phyloP scores from a whole-genome alignment of 2,797 vertebrate genomes.

The Mormyrus hasselquistii region DNA sequence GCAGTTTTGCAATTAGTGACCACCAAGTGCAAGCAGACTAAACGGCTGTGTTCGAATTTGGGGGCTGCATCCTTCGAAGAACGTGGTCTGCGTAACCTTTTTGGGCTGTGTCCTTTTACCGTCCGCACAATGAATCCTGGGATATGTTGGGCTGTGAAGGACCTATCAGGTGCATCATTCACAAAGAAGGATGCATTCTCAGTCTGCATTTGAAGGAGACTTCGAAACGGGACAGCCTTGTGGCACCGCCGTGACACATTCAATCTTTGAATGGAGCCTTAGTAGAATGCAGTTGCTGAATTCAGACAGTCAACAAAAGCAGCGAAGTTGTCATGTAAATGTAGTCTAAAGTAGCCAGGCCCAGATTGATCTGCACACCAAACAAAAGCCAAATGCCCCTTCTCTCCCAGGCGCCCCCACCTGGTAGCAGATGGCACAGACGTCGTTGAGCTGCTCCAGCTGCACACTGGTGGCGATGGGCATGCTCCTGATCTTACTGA shows the following conservation, averaged over 20 bases:
- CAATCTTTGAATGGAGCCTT: not conserved
- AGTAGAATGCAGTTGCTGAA: not conserved
- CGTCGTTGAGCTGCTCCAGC: conserved; percentile 88
- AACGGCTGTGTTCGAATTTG: not conserved
- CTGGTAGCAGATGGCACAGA: conserved; percentile 98
- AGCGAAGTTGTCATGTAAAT: not conserved
- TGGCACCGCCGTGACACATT: not conserved
- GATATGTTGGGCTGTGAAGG: not conserved
- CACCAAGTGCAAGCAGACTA: not conserved
- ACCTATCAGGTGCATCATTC: not conserved
- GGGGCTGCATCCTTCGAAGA: not conserved
- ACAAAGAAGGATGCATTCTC: not conserved
- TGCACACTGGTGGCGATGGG: conserved; percentile 79
- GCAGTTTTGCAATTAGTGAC: not conserved
- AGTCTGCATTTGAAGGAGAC: not conserved
- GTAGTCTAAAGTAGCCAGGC: not conserved
- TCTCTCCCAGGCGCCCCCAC: conserved; percentile 8
- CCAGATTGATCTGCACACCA: not conserved
- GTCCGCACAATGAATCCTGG: not conserved
- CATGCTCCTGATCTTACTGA: conserved; percentile 93
- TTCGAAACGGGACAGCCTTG: not conserved
- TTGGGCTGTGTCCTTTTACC: not conserved
- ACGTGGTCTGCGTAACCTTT: not conserved
- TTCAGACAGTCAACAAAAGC: not conserved
- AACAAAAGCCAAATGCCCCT: not conserved